Evolutionary conservation across 2,113 vertebrate genomes (phyloP), one percentile per base, ranked within the genome.

Genomic region (Herpailurus yagouaroundi): DNA sequence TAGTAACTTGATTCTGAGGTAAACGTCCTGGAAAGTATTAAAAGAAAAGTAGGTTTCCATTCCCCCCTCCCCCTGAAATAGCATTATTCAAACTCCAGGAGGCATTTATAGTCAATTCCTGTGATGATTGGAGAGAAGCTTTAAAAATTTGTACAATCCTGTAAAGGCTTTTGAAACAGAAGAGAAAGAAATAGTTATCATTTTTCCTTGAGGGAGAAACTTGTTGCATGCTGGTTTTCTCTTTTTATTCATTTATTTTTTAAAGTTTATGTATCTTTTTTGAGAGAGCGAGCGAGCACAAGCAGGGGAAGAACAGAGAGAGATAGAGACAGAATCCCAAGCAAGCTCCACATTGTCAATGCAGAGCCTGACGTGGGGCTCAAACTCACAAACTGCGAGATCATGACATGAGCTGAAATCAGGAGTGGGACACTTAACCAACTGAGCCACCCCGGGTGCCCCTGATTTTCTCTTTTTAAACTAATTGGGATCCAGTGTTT

Each of bases 11-110:
- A 94, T 92, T 87, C 18, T 83, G 50, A 83, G 68, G n/a, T 92
- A 82, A 94, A 83, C 80, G 74, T 97, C 19, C 36, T 92, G 63
- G 8, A 94, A 87, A 79, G 57, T 66, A 79, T 88, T 89, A 82
- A 55, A 85, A 94, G 76, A 63, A 88, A 96, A 52, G 33, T 85
- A 10, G 13, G 10, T 63, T 88, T 95, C 74, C 63, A 6, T 23
- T 19, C 27, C 15, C 7, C 90, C 50, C 21, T 2, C 1, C 29
- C n/a, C n/a, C 18, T 0, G 7, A 33, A 57, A 91, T 66, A 89
- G 33, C 89, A 66, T 31, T 91, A 68, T 85, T 71, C 95, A 45
- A 71, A 88, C 76, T 68, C 36, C 12, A 91, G 52, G 83, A 91
- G 45, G 41, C 52, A 89, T 95, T 94, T 89, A 12, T 60, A 85